Evolutionary conservation across 2,797 vertebrate genomes (phyloP).

Genomic region (Ctenopoma kingsleyae): DNA sequence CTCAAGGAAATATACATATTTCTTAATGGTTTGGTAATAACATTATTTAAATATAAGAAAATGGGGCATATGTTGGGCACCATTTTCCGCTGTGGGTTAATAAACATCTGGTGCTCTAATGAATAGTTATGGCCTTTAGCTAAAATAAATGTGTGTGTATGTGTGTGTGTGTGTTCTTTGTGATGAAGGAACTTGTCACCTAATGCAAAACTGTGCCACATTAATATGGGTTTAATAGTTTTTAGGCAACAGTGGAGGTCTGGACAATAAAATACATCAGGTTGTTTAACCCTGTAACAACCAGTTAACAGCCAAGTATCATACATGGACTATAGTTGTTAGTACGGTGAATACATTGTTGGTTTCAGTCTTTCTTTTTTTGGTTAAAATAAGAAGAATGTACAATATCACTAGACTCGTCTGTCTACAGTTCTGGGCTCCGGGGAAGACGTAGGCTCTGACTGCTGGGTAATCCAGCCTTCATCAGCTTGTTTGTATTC

Average conservation of each 20-base stretch:
- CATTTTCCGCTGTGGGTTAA: constrained; percentile 1
- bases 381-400: not conserved
- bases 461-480: constrained; percentile 14
- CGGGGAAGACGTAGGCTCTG: not conserved
- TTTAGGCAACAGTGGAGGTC: not conserved
- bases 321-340: too few species aligned
- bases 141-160: not conserved
- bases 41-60: not conserved
- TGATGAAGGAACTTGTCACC: constrained; percentile 8
- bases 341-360: too few species aligned
- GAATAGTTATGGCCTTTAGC: not conserved
- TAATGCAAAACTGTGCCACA: not conserved
- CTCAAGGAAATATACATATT: too few species aligned
- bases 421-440: not conserved
- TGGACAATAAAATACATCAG: not conserved
- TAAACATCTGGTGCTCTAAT: not conserved
- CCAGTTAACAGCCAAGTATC: too few species aligned
- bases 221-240: not conserved
- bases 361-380: not conserved
- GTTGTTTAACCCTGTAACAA: too few species aligned
- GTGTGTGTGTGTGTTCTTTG: not conserved
- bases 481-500: constrained; percentile 25
- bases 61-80: not conserved
- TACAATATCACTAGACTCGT: not conserved
- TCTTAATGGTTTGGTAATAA: not conserved